phyloP scores from a whole-genome alignment of 2,888 invertebrate genomes.

The Lasioglossum pauxillum region DNA sequence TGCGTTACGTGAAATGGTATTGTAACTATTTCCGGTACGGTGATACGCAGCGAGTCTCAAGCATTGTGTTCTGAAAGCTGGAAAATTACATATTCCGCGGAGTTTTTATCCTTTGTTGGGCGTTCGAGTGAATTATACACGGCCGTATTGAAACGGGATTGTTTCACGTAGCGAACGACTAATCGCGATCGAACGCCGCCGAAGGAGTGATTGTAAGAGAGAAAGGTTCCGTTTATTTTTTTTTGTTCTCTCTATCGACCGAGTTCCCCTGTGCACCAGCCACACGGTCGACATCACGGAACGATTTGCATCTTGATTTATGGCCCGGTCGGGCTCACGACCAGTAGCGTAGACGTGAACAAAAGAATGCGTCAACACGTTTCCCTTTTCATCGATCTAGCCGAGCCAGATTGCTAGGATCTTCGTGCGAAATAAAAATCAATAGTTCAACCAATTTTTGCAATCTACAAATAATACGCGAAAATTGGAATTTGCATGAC shows the following conservation, averaged over 20 bases:
- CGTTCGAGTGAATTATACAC: neutral
- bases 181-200: constrained; percentile 37
- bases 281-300: constrained; percentile 35
- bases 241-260: neutral
- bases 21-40: neutral
- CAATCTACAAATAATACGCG: no score
- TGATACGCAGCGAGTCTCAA: neutral
- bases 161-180: constrained; percentile 27
- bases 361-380: neutral
- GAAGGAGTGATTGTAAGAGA: constrained; percentile 49
- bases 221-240: constrained; percentile 47
- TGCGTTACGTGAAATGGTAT: neutral
- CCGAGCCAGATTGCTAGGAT: neutral
- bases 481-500: no score
- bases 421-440: neutral
- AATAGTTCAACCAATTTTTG: neutral
- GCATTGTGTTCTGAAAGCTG: neutral
- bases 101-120: neutral
- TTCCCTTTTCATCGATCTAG: neutral
- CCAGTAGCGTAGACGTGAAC: constrained; percentile 9
- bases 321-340: neutral
- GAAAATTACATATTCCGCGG: neutral
- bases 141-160: constrained; percentile 31
- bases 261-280: constrained; percentile 19
- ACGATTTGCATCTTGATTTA: constrained; percentile 57